Evolutionary conservation across 2,113 vertebrate genomes (phyloP).

Genomic region (Cephalopholis sonnerati): DNA sequence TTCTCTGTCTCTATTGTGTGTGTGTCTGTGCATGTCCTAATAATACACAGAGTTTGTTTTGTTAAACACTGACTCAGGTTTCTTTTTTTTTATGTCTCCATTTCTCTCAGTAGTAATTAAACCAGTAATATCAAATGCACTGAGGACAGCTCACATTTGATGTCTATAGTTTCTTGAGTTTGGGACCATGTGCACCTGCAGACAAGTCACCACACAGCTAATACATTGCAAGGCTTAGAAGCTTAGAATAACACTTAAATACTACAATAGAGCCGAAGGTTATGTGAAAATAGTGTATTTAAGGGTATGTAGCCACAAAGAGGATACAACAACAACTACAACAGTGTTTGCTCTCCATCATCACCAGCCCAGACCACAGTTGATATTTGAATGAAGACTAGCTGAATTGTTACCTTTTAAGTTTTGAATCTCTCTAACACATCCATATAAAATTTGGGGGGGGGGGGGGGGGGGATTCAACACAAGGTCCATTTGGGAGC

Average conservation of each 20-base stretch:
- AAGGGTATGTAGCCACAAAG: neutral
- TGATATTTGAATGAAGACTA: no score
- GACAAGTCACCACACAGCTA: no score
- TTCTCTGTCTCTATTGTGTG: neutral
- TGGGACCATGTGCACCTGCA: no score
- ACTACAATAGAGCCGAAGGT: neutral
- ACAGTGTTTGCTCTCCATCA: neutral
- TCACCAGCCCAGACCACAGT: no score
- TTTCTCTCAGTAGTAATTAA: neutral
- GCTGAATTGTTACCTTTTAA: no score
- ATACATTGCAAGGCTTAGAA: no score
- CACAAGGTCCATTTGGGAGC: no score
- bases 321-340: no score
- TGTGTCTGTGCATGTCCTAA: neutral
- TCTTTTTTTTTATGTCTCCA: neutral
- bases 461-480: no score
- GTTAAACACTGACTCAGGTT: neutral
- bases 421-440: no score
- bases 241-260: neutral
- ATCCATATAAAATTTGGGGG: no score
- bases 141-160: neutral
- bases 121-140: neutral
- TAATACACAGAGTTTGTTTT: constrained; percentile 1
- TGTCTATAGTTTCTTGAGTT: neutral
- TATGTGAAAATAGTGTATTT: neutral